Evolutionary conservation across 2,113 vertebrate species (phyloP).

Genomic region (Amblyornis subalaris): DNA sequence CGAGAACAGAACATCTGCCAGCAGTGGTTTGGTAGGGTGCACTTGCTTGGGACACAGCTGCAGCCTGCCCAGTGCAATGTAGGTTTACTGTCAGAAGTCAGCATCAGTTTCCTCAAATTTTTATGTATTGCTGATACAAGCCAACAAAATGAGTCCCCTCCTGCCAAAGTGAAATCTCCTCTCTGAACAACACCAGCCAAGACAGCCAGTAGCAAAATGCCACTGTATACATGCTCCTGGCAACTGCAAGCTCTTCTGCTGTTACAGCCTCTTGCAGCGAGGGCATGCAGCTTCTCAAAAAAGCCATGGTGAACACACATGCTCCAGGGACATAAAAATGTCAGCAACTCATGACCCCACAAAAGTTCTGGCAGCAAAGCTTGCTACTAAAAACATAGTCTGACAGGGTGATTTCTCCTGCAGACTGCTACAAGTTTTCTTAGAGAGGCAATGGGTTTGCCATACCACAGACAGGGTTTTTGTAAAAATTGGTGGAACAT

Average conservation of each 20-base stretch:
- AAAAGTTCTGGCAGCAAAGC: background rate
- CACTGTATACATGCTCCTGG: background rate
- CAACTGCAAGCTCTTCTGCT: background rate
- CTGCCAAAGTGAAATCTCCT: background rate
- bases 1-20: background rate
- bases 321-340: background rate
- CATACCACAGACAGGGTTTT: background rate
- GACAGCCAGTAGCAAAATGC: background rate
- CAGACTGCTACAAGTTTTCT: background rate
- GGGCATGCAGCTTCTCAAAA: background rate
- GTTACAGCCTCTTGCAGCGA: background rate
- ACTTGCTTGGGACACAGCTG: background rate
- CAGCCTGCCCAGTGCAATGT: background rate
- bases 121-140: background rate
- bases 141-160: background rate
- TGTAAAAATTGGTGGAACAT: background rate
- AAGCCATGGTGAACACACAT: background rate
- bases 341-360: background rate
- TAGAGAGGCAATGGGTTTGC: background rate
- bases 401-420: background rate
- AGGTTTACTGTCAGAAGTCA: background rate
- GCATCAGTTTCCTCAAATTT: background rate
- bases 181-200: background rate
- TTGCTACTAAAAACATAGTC: background rate
- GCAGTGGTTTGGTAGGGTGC: too few species aligned